Evolutionary conservation across 1,140 invertebrate species (phyloP).

Genomic region (Diuraphis noxia): DNA sequence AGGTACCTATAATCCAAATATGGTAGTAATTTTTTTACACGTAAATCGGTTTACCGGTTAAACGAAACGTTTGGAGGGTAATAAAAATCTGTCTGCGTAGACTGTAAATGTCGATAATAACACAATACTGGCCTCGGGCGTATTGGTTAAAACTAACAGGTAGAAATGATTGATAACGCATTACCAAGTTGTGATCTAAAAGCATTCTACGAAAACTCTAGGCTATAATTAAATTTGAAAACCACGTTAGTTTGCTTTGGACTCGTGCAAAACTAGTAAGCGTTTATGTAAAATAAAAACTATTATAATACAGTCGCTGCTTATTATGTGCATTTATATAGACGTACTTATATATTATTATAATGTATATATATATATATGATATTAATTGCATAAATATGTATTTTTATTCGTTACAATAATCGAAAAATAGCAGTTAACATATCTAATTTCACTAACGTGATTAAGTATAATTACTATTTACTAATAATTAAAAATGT

Average conservation of each 20-base stretch:
- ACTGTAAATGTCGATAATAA: slow-evolving; percentile 38
- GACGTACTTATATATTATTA: background rate
- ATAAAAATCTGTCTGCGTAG: slow-evolving; percentile 15
- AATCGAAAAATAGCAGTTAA: slow-evolving; percentile 1
- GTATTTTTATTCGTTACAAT: background rate
- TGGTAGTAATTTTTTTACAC: background rate
- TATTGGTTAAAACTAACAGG: slow-evolving; percentile 22
- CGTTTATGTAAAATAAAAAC: background rate
- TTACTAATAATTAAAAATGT: background rate
- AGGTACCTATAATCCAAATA: background rate
- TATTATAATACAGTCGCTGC: background rate
- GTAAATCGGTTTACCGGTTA: slow-evolving; percentile 39
- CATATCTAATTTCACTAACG: background rate
- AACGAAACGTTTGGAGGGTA: slow-evolving; percentile 6
- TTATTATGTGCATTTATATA: background rate
- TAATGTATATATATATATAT: background rate
- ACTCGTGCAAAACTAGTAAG: background rate
- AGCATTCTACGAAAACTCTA: slow-evolving; percentile 13
- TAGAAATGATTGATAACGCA: slow-evolving; percentile 29
- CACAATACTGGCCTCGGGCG: background rate
- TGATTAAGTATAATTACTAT: background rate
- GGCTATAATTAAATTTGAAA: slow-evolving; percentile 29
- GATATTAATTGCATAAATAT: background rate
- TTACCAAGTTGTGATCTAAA: background rate
- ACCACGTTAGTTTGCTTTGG: background rate